Base-by-base conservation (phyloP, 1,140 invertebrate species). In the Zaprionus kolodkinae region DNA sequence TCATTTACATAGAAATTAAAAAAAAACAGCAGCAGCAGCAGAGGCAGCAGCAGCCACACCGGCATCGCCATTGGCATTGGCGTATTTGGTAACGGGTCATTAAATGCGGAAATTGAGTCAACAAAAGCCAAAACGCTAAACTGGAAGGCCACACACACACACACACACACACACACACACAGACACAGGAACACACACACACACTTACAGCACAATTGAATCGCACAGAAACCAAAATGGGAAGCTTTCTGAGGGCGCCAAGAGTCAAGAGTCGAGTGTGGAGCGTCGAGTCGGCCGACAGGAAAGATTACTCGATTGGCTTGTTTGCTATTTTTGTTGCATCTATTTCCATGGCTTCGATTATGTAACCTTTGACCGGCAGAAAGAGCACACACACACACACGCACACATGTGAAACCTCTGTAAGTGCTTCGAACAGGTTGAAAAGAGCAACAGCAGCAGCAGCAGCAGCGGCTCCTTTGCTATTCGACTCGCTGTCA, bases 81-180 rank as follows among this genome's bases (percentile, higher is more conserved):
- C 83, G 82, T 79, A 82, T 87, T 87, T 86, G 79, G 84, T 73
- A 91, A 91, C 81, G 89, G 79, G 72, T 91, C 89, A 91, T 91
- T 91, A 91, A 91, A 91, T 91, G 79, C 81, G 89, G 81, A 91
- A 91, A 91, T 91, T 88, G 88, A 91, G 81, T 88, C 88, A 91
- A 91, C 88, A 91, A 91, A 90, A 86, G 84, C 81, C 81, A 91
- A 87, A 87, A 76, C 64, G 77, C 70, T 80, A 72, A 72, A 63
- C 78, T 82, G 72, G 73, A 88, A 87, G 79, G 76, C 82, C 65
- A 76, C 73, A 71, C 72, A 89, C n/a, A 45, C 7, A 74, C 69
- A 68, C 65, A 76, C 73, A 71, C 72, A 89, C n/a, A 45, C 7
- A 74, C 69, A 68, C 69, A 56, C 60, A 55, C 50, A 40, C 40